Percentiles rank a stretch among this genome's conserved stretches.
phyloP scores from a whole-genome alignment of 2,888 invertebrate genomes.

The Scaptomyza cyrtandrae region DNA sequence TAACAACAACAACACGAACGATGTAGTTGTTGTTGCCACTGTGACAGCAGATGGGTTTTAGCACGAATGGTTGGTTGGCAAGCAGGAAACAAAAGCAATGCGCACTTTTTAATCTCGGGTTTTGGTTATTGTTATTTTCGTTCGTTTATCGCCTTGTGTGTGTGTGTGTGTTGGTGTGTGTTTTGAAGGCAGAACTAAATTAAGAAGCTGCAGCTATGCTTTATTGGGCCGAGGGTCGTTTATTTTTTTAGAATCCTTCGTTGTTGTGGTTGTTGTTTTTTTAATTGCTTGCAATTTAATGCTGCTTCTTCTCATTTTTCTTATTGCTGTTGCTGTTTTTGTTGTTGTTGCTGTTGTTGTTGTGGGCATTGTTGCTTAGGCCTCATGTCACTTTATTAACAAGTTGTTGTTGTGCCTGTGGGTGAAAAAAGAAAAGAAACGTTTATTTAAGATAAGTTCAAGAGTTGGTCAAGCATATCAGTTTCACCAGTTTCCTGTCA shows the following conservation, averaged over 20 bases:
- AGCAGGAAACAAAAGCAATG: conserved; percentile 56
- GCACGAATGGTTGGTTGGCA: conserved; percentile 20
- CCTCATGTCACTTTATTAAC: conserved; percentile 75
- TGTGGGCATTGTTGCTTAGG: conserved; percentile 65
- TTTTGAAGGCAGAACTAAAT: conserved; percentile 18
- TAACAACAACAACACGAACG: conserved; percentile 54
- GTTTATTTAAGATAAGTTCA: conserved; percentile 47
- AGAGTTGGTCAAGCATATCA: conserved; percentile 43
- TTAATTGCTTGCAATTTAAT: conserved; percentile 77
- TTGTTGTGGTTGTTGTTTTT: conserved; percentile 53
- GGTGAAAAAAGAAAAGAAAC: conserved; percentile 45
- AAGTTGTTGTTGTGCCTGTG: conserved; percentile 50
- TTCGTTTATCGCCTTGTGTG: conserved; percentile 44
- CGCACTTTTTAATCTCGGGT: conserved; percentile 45
- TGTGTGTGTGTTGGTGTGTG: conserved; percentile 45
- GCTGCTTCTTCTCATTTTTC: conserved; percentile 31
- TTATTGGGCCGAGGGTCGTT: background rate
- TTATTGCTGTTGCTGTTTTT: conserved; percentile 27
- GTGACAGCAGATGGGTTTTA: too few relatives aligned
- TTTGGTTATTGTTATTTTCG: background rate
- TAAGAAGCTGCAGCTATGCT: conserved; percentile 17
- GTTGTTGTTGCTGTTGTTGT: conserved; percentile 34
- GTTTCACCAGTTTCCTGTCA: background rate
- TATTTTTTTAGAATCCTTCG: conserved; percentile 41
- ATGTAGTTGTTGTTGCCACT: too few relatives aligned